Percentiles rank a stretch among this genome's conserved stretches.
Evolutionary conservation across 2,797 vertebrate species (phyloP).

Genomic region (Sebastes elongatus): DNA sequence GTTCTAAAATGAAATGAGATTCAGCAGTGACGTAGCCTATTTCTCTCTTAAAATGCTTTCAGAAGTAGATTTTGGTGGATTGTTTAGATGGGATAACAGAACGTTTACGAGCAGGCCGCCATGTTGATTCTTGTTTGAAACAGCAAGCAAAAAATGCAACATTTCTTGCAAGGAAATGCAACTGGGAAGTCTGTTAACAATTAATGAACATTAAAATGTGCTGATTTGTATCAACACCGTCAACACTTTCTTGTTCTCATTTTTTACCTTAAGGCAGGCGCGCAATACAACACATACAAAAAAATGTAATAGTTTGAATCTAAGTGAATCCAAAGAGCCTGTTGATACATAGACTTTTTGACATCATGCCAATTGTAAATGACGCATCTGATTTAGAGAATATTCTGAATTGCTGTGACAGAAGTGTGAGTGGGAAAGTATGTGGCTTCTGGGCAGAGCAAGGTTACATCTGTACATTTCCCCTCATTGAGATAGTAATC

Average conservation of each 20-base stretch:
- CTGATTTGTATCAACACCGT: not conserved
- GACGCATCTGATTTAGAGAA: not conserved
- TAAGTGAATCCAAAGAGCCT: not conserved
- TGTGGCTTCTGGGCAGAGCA: not conserved
- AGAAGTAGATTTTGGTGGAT: no score
- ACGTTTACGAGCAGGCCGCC: no score
- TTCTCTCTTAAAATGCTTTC: no score
- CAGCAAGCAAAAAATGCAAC: not conserved
- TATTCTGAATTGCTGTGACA: not conserved
- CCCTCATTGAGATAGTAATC: conserved; percentile 47
- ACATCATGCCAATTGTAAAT: not conserved
- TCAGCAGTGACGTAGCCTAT: no score
- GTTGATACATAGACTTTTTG: not conserved
- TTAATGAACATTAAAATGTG: not conserved
- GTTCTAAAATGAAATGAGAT: no score
- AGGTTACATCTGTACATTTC: conserved; percentile 37
- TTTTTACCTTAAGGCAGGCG: not conserved
- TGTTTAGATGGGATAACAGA: no score
- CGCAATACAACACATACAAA: not conserved
- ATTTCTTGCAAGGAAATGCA: not conserved
- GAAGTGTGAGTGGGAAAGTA: not conserved
- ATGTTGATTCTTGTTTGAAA: no score
- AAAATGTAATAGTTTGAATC: not conserved
- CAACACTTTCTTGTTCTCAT: not conserved
- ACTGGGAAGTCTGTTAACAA: not conserved